Base-by-base conservation (phyloP, 2,113 vertebrate genomes). In the Penelope pileata region DNA sequence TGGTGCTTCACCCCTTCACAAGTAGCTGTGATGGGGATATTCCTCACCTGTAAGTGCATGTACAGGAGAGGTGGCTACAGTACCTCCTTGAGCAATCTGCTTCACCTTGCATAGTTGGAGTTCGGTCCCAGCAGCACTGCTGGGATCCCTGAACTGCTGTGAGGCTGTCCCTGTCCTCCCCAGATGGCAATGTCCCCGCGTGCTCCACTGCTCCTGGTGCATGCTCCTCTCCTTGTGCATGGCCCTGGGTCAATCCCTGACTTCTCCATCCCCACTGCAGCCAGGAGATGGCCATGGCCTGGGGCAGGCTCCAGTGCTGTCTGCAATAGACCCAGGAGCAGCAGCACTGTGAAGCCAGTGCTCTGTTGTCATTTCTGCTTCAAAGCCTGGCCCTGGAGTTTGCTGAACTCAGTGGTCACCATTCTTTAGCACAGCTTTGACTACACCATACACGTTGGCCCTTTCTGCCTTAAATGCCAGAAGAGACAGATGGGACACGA, bases 61-160 rank as follows among this genome's bases (percentile, higher is more conserved):
- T 26, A 14, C 63, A 80, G 70, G 70, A 36, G 75, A 60, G 47
- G 74, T 84, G 89, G 29, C 62, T 34, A 63, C 91, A 63, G 74
- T 77, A 72, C 64, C 56, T 0, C 51, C 22, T 1, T 64, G 88
- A 79, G 62, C 34, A 56, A 9, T 79, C 75, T 79, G 12, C 66
- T 72, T 38, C 42, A 2, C 85, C 72, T 95, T 96, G 94, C 95
- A 96, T 93, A 97, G 95, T 82, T n/a, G n/a, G n/a, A n/a, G n/a
- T n/a, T n/a, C n/a, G 34, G 13, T 34, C 24, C 48, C 29, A 60
- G 19, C 70, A 62, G 72, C 1, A 6, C 38, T n/a, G 40, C 30
- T 91, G 45, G 59, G 27, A 5, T 32, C 17, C 14, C 51, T 38
- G 22, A 81, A 0, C 40, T 30, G 43, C 21, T 2, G 4, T 2